phyloP scores from a whole-genome alignment of 2,888 invertebrate species.

The Spicauda simplicius region DNA sequence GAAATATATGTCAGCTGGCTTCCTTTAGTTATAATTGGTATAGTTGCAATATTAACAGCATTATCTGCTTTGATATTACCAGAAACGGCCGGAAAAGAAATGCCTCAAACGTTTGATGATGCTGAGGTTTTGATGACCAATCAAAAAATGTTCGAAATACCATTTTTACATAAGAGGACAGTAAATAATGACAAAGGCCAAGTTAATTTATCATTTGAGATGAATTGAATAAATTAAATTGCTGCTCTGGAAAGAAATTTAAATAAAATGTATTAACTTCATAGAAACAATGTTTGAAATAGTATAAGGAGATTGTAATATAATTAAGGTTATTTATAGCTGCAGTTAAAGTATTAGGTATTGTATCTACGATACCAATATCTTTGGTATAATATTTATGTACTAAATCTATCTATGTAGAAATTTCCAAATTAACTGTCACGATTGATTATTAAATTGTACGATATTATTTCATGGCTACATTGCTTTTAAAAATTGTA shows the following conservation, averaged over 20 bases:
- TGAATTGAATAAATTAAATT: constrained; percentile 30
- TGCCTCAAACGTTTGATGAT: constrained; percentile 72
- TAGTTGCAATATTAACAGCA: constrained; percentile 51
- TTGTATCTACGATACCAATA: too few relatives aligned
- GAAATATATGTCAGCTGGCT: constrained; percentile 58
- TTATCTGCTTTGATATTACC: constrained; percentile 58
- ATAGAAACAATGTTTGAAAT: too few relatives aligned
- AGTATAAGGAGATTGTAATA: not conserved
- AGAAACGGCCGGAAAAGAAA: constrained; percentile 65
- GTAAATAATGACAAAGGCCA: constrained; percentile 34
- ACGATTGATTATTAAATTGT: too few relatives aligned
- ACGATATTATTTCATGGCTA: too few relatives aligned
- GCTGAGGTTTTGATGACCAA: constrained; percentile 59
- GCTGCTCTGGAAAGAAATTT: too few relatives aligned
- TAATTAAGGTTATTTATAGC: not conserved
- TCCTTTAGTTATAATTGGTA: constrained; percentile 59
- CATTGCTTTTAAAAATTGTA: too few relatives aligned
- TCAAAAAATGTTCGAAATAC: constrained; percentile 59
- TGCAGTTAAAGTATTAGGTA: too few relatives aligned
- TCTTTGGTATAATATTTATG: too few relatives aligned
- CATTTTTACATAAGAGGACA: constrained; percentile 50
- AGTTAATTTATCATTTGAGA: constrained; percentile 45
- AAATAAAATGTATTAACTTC: too few relatives aligned
- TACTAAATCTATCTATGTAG: too few relatives aligned
- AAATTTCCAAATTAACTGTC: too few relatives aligned